Evolutionary conservation across 2,113 vertebrate genomes (phyloP), one percentile per base, ranked within the genome.

Genomic region (Cyprinodon brontotheroides): DNA sequence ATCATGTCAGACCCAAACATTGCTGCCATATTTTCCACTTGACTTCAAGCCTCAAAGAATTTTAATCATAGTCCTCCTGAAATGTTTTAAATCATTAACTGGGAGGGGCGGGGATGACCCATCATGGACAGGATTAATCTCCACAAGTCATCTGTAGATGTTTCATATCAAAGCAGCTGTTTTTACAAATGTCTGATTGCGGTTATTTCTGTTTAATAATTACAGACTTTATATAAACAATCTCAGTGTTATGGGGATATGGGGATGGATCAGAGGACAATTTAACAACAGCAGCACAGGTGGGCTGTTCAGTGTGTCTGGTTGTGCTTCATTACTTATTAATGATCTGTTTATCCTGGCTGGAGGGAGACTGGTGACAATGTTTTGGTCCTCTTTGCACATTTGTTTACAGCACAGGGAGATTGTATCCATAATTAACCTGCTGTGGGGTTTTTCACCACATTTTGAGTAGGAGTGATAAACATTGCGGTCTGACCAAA

Each of bases 381-480:
- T 20, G 70, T 80, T 86, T 83, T 70, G 39, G 40, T 57, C 14
- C 66, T 38, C 11, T 84, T 59, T 83, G 59, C 60, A 3, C 2
- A 13, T 68, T 57, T 74, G 67, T 73, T 80, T 68, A 69, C 69
- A 48, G 12, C 45, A 37, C 3, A 0, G 0, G 38, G 66, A 59
- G 8, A 57, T 70, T 67, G 74, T 70, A 87, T 88, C 20, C 78
- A 84, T 89, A 67, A 81, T 82, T 65, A 76, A 80, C 53, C 11
- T 53, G 37, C 68, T 68, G 68, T 72, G 65, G 48, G 62, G 69
- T 70, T 9, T 78, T 66, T 43, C 75, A 53, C 61, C 80, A 80
- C 70, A 80, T 77, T 72, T 70, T 65, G 74, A 68, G 65, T 68
- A 43, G 68, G 74, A 73, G 61, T 39, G 29, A 83, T 86, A 78